phyloP scores from a whole-genome alignment of 2,797 vertebrate species.

The Anableps anableps region DNA sequence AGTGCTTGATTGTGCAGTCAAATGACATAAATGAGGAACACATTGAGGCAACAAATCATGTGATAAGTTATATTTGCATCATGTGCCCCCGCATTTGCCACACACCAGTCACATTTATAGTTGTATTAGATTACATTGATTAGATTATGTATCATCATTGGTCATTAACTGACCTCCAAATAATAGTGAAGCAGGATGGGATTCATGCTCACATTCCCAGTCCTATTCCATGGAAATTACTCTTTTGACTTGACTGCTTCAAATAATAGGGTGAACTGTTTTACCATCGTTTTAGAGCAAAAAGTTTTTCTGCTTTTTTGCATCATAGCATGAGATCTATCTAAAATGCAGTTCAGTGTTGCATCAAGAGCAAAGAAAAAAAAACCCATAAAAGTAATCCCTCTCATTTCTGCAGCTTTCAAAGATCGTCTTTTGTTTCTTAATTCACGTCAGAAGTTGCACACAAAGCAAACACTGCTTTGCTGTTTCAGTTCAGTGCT shows the following conservation, averaged over 20 bases:
- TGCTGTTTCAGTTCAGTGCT: conserved; percentile 19
- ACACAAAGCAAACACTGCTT: conserved; percentile 26
- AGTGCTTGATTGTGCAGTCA: conserved; percentile 18
- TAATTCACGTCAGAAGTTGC: conserved; percentile 34
- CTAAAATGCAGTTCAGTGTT: neutral
- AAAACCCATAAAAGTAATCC: conserved; percentile 15
- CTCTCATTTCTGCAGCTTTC: conserved; percentile 10
- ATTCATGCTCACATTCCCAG: neutral
- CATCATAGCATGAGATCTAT: neutral
- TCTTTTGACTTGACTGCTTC: neutral
- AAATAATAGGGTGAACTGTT: conserved; percentile 6
- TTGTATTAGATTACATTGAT: conserved; percentile 69
- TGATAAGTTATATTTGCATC: conserved; percentile 67
- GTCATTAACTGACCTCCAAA: conserved; percentile 19
- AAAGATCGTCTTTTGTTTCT: conserved; percentile 20
- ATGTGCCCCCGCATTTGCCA: conserved; percentile 60
- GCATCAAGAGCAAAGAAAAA: conserved; percentile 9
- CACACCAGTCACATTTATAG: conserved; percentile 48
- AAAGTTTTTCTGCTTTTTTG: conserved; percentile 7
- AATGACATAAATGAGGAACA: conserved; percentile 35
- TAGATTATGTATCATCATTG: conserved; percentile 52
- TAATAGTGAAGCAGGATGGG: conserved; percentile 3
- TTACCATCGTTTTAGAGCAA: conserved; percentile 1
- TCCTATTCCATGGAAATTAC: neutral
- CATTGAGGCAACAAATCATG: conserved; percentile 55